Percentiles rank a stretch among this genome's conserved stretches.
phyloP scores from a whole-genome alignment of 2,797 vertebrate species.

The Girardinus metallicus region DNA sequence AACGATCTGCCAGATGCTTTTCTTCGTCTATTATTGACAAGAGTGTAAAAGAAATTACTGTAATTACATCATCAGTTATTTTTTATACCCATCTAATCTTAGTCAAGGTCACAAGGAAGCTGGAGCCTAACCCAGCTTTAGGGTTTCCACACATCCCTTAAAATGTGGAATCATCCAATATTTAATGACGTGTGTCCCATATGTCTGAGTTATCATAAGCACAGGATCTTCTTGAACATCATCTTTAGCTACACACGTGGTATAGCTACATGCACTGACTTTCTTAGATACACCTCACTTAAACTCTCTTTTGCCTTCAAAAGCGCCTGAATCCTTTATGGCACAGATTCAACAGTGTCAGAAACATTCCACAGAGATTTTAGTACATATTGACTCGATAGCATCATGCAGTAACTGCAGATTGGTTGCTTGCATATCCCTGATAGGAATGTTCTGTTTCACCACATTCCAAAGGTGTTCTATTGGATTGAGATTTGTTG shows the following conservation, averaged over 20 bases:
- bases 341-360: not conserved
- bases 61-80: not conserved
- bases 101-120: not conserved
- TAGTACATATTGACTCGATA: not conserved
- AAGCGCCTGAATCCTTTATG: not conserved
- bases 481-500: not conserved
- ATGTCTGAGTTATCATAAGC: not conserved
- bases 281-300: not conserved
- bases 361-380: not conserved
- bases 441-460: not conserved
- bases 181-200: not conserved
- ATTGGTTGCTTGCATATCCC: not conserved
- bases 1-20: not conserved
- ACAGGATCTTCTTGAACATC: not conserved
- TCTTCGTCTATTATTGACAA: not conserved
- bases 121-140: not conserved
- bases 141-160: not conserved
- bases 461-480: not conserved
- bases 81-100: not conserved
- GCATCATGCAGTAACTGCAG: not conserved
- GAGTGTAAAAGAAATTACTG: not conserved
- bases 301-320: not conserved
- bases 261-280: not conserved
- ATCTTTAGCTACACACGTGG: not conserved
- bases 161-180: not conserved